A percentile compares a stretch with the other conserved stretches of the same genome.
Evolutionary conservation across 2,888 invertebrate species (phyloP).

Genomic region (Taphrorychus bicolor): DNA sequence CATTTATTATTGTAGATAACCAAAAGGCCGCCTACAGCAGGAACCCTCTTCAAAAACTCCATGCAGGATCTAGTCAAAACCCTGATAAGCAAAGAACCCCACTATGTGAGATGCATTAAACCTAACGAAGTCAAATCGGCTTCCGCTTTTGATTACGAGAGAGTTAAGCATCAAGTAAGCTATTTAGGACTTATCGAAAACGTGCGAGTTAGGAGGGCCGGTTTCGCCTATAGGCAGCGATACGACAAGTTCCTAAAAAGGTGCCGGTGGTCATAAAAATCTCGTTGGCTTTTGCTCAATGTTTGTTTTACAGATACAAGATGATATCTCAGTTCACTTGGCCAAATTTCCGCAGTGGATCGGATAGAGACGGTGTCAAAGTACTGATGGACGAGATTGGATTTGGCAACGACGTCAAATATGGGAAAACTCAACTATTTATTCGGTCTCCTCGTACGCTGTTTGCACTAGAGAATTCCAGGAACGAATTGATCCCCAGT

Average conservation of each 20-base stretch:
- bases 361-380: constrained; percentile 82
- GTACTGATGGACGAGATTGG: constrained; percentile 83
- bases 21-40: constrained; percentile 93
- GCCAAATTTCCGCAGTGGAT: constrained; percentile 89
- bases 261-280: constrained; percentile 59
- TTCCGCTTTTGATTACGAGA: constrained; percentile 82
- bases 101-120: constrained; percentile 97
- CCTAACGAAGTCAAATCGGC: constrained; percentile 95
- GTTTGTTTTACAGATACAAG: constrained; percentile 76
- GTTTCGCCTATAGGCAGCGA: constrained; percentile 94
- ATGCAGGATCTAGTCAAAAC: constrained; percentile 91
- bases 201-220: constrained; percentile 93
- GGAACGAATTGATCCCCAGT: constrained; percentile 87
- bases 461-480: constrained; percentile 85
- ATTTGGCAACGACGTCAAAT: constrained; percentile 84
- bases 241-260: constrained; percentile 92
- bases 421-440: constrained; percentile 95
- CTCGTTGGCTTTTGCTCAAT: not conserved
- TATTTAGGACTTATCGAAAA: constrained; percentile 96
- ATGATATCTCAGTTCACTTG: constrained; percentile 96
- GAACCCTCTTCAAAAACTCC: constrained; percentile 92
- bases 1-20: constrained; percentile 72
- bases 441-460: constrained; percentile 92
- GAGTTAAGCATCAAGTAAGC: constrained; percentile 76
- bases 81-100: constrained; percentile 90